A percentile compares a stretch with the other conserved stretches of the same genome.
These are phyloP conservation scores for Lottia scabra DNA, from an alignment of 2,888 invertebrate genomes.

Conservation along the genomic window DNA sequence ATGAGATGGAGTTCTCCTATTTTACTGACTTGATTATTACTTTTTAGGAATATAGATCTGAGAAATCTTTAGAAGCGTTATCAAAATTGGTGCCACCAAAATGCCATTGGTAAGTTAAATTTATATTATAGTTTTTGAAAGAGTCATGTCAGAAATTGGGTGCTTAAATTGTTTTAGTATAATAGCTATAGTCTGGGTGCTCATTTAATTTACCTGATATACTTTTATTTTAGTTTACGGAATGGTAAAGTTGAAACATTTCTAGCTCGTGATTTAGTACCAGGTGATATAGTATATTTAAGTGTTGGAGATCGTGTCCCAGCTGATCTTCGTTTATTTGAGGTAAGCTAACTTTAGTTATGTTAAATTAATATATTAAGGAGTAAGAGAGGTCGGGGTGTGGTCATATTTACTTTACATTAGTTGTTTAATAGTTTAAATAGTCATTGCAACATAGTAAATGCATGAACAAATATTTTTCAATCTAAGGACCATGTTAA, in stretches of 20 bases:
- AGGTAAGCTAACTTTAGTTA: slow-evolving; percentile 70
- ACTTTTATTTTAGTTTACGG: slow-evolving; percentile 77
- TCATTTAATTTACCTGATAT: neutral
- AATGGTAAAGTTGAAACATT: slow-evolving; percentile 90
- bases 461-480: no score
- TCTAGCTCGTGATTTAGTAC: slow-evolving; percentile 94
- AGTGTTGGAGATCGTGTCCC: slow-evolving; percentile 97
- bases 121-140: neutral
- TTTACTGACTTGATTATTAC: slow-evolving; percentile 11
- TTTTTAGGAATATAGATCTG: slow-evolving; percentile 83
- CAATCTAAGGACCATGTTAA: no score
- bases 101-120: slow-evolving; percentile 80
- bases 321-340: slow-evolving; percentile 94
- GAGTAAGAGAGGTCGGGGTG: no score
- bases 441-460: no score
- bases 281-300: slow-evolving; percentile 93
- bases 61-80: slow-evolving; percentile 95
- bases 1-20: neutral
- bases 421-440: no score
- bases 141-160: no score
- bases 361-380: no score
- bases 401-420: no score
- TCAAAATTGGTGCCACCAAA: slow-evolving; percentile 97
- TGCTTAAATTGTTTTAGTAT: no score
- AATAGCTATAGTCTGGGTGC: no score